phyloP scores from a whole-genome alignment of 2,888 invertebrate species.

The Eupithecia exiguata region DNA sequence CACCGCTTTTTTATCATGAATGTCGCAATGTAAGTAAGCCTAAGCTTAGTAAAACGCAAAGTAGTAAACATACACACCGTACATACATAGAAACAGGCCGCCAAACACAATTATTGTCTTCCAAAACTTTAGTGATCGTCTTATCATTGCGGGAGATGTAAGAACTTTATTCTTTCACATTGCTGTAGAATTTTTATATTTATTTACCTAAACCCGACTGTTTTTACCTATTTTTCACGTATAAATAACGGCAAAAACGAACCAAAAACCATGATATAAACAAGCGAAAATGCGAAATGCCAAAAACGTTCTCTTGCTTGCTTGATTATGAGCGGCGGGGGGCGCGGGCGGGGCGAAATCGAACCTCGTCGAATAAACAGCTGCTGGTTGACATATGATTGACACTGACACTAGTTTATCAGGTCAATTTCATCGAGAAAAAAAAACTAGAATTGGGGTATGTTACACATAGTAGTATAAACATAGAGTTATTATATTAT shows the following conservation, averaged over 20 bases:
- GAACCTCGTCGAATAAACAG: constrained; percentile 1
- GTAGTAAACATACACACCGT: constrained; percentile 39
- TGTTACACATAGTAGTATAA: too few species aligned
- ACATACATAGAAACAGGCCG: constrained; percentile 71
- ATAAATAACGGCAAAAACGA: background rate
- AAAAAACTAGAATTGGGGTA: too few species aligned
- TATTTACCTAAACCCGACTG: background rate
- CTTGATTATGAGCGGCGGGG: too few species aligned
- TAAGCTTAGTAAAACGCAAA: background rate
- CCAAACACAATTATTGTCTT: constrained; percentile 70
- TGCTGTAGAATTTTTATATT: constrained; percentile 44
- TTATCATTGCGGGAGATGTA: constrained; percentile 74
- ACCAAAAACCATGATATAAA: background rate
- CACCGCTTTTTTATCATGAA: background rate
- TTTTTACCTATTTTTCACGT: background rate
- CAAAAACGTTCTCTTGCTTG: background rate
- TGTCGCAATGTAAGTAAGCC: constrained; percentile 20
- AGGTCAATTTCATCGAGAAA: too few species aligned
- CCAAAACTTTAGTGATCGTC: constrained; percentile 73
- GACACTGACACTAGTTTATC: background rate
- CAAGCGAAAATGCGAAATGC: background rate
- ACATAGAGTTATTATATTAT: too few species aligned
- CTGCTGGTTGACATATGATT: background rate
- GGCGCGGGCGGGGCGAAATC: background rate
- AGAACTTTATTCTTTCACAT: constrained; percentile 61